Evolutionary conservation across 2,113 vertebrate genomes (phyloP).

Genomic region (human (Homo sapiens)): GRCh38 chr14:92974001-92974500

Average conservation of each 20-base stretch:
- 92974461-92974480: background rate
- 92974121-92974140: background rate
- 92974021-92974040: accelerated
- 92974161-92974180: background rate
- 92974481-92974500: accelerated
- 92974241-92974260: background rate
- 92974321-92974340: background rate
- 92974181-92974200: background rate
- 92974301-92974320: background rate
- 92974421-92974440: background rate
- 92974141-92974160: background rate
- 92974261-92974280: background rate
- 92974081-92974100: background rate
- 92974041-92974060: background rate
- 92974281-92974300: background rate
- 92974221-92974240: background rate
- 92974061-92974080: too few relatives aligned
- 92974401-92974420: background rate
- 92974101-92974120: background rate
- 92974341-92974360: background rate
- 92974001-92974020: background rate
- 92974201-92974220: background rate
- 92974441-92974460: background rate
- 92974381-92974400: background rate
- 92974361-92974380: background rate